phyloP scores from a whole-genome alignment of 2,113 vertebrate genomes.

The Patagioenas fasciata region DNA sequence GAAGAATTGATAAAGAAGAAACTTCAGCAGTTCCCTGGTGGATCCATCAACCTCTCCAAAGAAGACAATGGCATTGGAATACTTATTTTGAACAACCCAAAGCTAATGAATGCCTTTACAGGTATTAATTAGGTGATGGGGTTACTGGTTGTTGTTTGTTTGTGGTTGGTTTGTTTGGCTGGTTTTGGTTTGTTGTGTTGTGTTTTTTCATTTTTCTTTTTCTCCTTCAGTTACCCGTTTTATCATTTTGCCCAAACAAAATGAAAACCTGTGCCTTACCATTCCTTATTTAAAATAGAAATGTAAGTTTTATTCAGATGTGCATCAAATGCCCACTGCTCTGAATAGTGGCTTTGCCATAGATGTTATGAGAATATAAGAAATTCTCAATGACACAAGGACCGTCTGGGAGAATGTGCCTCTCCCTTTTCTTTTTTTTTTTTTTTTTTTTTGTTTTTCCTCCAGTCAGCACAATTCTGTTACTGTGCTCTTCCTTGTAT shows the following conservation, averaged over 20 bases:
- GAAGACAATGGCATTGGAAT: slow-evolving; percentile 84
- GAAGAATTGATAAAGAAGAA: slow-evolving; percentile 80
- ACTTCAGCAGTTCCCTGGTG: slow-evolving; percentile 84
- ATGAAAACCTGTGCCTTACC: neutral
- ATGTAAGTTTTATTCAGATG: neutral
- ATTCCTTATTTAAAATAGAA: neutral
- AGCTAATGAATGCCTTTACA: slow-evolving; percentile 91
- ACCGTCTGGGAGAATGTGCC: neutral
- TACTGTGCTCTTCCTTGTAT: neutral
- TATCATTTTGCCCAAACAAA: neutral
- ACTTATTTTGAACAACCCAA: slow-evolving; percentile 89
- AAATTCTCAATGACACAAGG: neutral
- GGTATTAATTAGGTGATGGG: slow-evolving; percentile 71
- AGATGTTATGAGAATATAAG: neutral
- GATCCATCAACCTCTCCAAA: slow-evolving; percentile 86
- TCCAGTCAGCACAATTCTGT: neutral
- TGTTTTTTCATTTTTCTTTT: neutral
- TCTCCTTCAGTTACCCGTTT: neutral
- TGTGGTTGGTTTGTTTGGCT: no score
- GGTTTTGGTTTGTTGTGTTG: neutral
- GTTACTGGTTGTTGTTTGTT: neutral
- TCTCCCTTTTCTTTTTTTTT: fast-evolving
- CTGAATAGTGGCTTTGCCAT: neutral
- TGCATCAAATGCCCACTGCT: neutral
- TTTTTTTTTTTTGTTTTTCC: neutral